A percentile compares a stretch with the other conserved stretches of the same genome.
phyloP scores from a whole-genome alignment of 2,888 invertebrate genomes.

The Drosophila helvetica region DNA sequence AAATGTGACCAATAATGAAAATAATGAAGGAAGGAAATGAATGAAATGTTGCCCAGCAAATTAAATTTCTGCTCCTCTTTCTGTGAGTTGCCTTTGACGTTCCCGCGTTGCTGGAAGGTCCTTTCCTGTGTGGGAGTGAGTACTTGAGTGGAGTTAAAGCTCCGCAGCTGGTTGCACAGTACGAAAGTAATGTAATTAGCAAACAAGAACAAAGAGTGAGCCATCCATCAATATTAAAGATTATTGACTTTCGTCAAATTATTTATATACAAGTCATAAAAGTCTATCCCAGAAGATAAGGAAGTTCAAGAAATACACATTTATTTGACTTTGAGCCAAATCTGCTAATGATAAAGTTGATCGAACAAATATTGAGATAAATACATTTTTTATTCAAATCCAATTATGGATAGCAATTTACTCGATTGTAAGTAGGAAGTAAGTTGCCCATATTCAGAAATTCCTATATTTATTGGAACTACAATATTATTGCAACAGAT shows the following conservation, averaged over 20 bases:
- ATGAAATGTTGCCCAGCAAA: slow-evolving; percentile 45
- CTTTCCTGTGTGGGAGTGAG: not conserved
- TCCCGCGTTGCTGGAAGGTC: not conserved
- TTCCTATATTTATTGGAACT: no score
- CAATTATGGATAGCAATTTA: no score
- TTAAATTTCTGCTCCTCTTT: slow-evolving; percentile 27
- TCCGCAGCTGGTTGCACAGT: not conserved
- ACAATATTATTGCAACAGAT: no score
- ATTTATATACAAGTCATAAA: no score
- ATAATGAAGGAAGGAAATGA: slow-evolving; percentile 59
- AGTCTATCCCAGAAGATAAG: no score
- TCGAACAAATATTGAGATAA: no score
- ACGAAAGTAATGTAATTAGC: not conserved
- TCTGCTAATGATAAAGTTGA: no score
- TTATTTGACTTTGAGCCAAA: no score
- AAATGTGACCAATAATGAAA: slow-evolving; percentile 76
- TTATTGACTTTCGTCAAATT: not conserved
- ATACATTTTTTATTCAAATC: no score
- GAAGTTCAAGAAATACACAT: no score
- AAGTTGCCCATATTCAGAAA: no score
- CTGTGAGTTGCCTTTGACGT: not conserved
- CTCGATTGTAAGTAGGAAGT: no score
- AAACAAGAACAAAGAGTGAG: not conserved
- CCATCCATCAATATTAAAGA: not conserved
- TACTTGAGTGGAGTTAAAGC: not conserved